These are phyloP conservation scores for Hypanus sabinus DNA, from an alignment of 2,113 vertebrate genomes.

Conservation along the genomic window DNA sequence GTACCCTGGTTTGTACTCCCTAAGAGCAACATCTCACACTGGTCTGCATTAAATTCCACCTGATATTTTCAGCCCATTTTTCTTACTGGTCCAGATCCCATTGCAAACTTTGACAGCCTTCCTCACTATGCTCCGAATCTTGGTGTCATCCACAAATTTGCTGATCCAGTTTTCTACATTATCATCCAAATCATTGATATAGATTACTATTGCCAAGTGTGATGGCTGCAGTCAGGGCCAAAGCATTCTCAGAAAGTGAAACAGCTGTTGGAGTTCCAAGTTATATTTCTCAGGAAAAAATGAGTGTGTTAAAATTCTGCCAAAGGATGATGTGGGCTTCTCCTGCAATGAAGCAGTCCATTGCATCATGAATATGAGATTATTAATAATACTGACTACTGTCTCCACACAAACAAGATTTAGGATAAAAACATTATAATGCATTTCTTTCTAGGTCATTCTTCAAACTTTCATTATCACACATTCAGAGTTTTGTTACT, in stretches of 20 bases:
- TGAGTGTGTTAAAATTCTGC: neutral
- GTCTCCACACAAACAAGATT: neutral
- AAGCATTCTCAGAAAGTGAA: neutral
- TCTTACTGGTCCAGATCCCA: no score
- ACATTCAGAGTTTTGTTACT: neutral
- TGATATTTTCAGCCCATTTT: no score
- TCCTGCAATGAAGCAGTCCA: neutral
- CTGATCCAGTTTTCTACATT: no score
- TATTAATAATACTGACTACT: neutral
- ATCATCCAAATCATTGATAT: no score
- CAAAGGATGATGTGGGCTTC: neutral
- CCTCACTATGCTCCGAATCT: no score
- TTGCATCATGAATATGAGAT: neutral
- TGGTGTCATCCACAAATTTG: no score
- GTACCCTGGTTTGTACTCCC: no score
- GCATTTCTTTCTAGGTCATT: neutral
- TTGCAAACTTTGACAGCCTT: no score
- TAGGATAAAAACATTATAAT: neutral
- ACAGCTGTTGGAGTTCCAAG: neutral
- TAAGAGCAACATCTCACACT: no score
- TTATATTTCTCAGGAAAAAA: neutral
- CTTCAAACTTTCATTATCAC: neutral
- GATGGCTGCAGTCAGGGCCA: no score
- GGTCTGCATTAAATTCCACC: no score
- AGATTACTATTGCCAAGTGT: no score